Base-by-base conservation (phyloP, 2,888 invertebrate species). In the Ctena decussata region DNA sequence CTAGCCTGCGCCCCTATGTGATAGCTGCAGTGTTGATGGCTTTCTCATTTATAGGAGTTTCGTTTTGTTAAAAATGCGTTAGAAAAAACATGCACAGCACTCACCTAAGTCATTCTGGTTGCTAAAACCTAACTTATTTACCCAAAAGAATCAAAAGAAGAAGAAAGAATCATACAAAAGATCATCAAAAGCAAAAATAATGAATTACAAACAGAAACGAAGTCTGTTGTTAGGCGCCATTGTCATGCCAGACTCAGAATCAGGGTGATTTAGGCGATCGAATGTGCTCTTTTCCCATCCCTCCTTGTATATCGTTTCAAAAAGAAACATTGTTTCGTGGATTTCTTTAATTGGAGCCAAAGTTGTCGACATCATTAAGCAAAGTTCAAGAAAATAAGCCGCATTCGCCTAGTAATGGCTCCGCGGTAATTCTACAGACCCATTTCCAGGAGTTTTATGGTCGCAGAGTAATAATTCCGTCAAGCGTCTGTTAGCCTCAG, bases 401-500 rank as follows among this genome's bases (percentile, higher is more conserved):
- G 65, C 32, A 21, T 65, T 12, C 32, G 65, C 65, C 65, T 35
- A 21, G 35, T 35, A n/a, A 35, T 35, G 65, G 65, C 65, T 35
- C 65, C 65, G 35, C 11, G 32, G 65, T 32, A 65, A 65, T n/a
- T 35, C 30, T 65, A 12, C 65, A 65, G 65, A 35, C 65, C 35
- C 32, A 65, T 65, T 65, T 65, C 65, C 65, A 65, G 27, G 65
- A 65, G 15, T 65, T 65, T 65, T 35, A 35, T 32, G 35, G 35
- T 35, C 35, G 65, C 32, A 35, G 21, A 65, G 65, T 35, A 65
- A 65, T 65, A 65, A 65, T 65, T 65, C 65, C 35, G 65, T 65
- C 65, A 65, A 35, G 65, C 65, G 65, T 35, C 65, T 65, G 65
- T 65, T 77, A 69, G 70, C 69, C 69, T 27, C 75, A 60, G 85